Percentiles rank a stretch among this genome's conserved stretches.
phyloP scores from a whole-genome alignment of 2,888 invertebrate genomes.

The Kryphioiulus occultus region DNA sequence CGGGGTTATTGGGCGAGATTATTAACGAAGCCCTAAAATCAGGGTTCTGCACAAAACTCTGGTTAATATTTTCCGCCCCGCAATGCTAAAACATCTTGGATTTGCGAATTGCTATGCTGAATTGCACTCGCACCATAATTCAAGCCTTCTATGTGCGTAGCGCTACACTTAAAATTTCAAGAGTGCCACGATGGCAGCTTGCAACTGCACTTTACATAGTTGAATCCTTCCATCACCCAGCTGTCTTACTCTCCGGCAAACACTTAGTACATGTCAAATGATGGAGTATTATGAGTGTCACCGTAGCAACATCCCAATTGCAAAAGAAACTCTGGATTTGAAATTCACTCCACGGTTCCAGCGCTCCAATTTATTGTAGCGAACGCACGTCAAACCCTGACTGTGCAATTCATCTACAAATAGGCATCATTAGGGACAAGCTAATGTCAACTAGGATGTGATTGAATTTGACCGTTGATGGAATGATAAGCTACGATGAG shows the following conservation, averaged over 20 bases:
- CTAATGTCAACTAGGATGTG: conserved; percentile 7
- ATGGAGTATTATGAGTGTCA: conserved; percentile 23
- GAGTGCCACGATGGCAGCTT: conserved; percentile 9
- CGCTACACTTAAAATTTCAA: conserved; percentile 1
- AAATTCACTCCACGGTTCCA: conserved; percentile 9
- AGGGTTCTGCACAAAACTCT: neutral
- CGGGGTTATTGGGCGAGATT: neutral
- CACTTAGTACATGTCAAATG: conserved; percentile 23
- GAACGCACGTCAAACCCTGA: conserved; percentile 17
- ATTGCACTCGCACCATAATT: neutral
- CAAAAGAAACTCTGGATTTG: neutral
- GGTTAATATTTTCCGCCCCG: neutral
- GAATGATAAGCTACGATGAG: conserved; percentile 23
- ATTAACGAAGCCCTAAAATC: neutral
- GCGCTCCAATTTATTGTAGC: conserved; percentile 1
- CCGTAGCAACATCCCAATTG: conserved; percentile 17
- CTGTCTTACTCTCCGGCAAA: neutral
- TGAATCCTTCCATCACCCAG: conserved; percentile 1
- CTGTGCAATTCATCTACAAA: conserved; percentile 17
- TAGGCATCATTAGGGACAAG: conserved; percentile 23
- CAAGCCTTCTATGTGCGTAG: neutral
- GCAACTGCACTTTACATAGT: neutral
- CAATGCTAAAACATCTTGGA: neutral
- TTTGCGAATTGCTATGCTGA: conserved; percentile 16
- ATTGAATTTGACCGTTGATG: conserved; percentile 23